Conservation (phyloP, 2,888 invertebrate genomes). For the Blera fallax region DNA sequence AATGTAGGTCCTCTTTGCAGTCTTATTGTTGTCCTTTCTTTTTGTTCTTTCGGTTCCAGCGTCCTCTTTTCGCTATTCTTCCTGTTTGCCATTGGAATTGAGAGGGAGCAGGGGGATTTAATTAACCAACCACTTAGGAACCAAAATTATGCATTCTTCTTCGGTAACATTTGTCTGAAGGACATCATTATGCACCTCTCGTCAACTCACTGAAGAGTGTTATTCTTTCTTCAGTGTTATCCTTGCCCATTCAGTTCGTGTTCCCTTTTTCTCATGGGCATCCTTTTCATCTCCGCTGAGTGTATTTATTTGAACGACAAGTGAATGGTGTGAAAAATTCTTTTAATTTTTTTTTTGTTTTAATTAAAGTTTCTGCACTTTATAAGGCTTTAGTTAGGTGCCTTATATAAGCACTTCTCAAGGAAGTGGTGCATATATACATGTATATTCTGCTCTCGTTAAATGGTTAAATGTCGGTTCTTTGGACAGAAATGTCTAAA, state of each 20-base stretch:
- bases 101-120: conserved; percentile 21
- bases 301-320: conserved; percentile 51
- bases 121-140: conserved; percentile 58
- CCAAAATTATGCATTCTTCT: conserved; percentile 58
- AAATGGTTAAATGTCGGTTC: conserved; percentile 54
- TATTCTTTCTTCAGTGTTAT: conserved; percentile 47
- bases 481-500: conserved; percentile 29
- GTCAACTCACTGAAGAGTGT: conserved; percentile 29
- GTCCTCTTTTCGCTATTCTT: conserved; percentile 15
- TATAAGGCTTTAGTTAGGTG: conserved; percentile 29
- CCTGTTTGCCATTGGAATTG: not conserved
- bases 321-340: conserved; percentile 50
- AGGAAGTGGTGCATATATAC: not conserved
- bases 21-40: no score
- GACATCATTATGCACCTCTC: conserved; percentile 65
- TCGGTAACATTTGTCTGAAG: conserved; percentile 29
- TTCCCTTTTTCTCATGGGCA: not conserved
- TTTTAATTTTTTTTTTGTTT: conserved; percentile 45
- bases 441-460: conserved; percentile 2
- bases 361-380: conserved; percentile 65
- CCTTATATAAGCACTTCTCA: not conserved
- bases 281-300: not conserved
- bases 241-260: conserved; percentile 36
- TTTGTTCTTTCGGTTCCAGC: not conserved
- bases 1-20: no score